Percentiles rank a stretch among this genome's conserved stretches.
Evolutionary conservation across 2,888 invertebrate genomes (phyloP).

Genomic region (Drosophila robusta): DNA sequence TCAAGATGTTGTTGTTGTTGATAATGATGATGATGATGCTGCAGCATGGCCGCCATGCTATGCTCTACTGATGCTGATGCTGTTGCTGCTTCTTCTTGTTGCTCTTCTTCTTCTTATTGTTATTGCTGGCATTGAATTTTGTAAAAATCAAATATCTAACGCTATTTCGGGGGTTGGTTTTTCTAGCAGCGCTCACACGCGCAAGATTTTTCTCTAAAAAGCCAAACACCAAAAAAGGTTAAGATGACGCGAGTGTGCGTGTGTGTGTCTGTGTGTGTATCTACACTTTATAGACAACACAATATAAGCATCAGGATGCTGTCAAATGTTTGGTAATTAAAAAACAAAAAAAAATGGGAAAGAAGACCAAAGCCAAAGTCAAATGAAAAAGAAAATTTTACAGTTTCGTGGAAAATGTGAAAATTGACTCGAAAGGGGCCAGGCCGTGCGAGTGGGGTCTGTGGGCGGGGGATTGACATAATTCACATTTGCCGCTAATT

Average conservation of each 20-base stretch:
- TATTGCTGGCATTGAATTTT: conserved; percentile 36
- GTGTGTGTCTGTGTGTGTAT: conserved; percentile 39
- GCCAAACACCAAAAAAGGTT: conserved; percentile 51
- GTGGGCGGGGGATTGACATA: conserved; percentile 15
- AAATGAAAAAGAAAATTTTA: conserved; percentile 55
- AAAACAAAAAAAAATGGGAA: conserved; percentile 32
- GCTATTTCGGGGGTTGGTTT: conserved; percentile 72
- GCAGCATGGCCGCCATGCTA: conserved; percentile 51
- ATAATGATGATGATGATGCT: conserved; percentile 23
- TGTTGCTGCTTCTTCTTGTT: conserved; percentile 18
- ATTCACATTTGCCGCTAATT: conserved; percentile 54
- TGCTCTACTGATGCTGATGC: conserved; percentile 24
- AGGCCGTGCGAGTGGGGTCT: neutral
- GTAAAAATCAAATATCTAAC: conserved; percentile 70
- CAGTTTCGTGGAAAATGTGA: conserved; percentile 44
- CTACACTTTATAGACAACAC: conserved; percentile 48
- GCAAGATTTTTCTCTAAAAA: conserved; percentile 28
- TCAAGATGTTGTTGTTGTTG: conserved; percentile 8
- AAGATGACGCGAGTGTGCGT: conserved; percentile 24
- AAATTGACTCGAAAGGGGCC: neutral
- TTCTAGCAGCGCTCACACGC: conserved; percentile 31
- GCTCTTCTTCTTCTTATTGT: conserved; percentile 13
- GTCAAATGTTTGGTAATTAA: conserved; percentile 79
- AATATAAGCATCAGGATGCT: conserved; percentile 73
- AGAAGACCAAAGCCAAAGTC: conserved; percentile 25